phyloP scores from a whole-genome alignment of 2,113 vertebrate genomes.

The Pogonocichla stellata region DNA sequence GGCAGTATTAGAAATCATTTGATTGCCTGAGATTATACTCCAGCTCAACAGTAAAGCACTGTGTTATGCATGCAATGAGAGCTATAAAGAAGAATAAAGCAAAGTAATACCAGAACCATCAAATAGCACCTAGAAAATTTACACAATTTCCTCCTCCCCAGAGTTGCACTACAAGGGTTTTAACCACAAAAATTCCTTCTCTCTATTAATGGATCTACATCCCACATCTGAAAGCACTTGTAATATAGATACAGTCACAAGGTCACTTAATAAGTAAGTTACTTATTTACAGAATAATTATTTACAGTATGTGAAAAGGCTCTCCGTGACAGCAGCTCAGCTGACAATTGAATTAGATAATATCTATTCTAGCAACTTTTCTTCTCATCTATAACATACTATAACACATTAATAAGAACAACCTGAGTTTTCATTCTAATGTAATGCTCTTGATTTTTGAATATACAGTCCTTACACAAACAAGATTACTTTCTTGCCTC shows the following conservation, averaged over 20 bases:
- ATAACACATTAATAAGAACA: neutral
- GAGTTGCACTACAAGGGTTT: neutral
- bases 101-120: neutral
- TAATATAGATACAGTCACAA: neutral
- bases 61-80: neutral
- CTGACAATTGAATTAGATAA: neutral
- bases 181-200: neutral
- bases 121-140: neutral
- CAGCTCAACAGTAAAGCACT: neutral
- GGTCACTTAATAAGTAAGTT: neutral
- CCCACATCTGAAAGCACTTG: neutral
- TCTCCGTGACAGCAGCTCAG: neutral
- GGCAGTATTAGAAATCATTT: neutral
- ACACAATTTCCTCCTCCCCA: fast-evolving
- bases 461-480: neutral
- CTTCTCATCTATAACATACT: neutral
- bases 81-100: neutral
- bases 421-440: neutral
- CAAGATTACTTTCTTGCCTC: neutral
- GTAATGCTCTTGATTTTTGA: neutral
- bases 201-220: neutral
- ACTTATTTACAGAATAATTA: neutral
- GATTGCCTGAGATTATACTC: neutral
- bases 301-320: neutral
- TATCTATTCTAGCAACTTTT: neutral